phyloP scores from a whole-genome alignment of 1,140 invertebrate genomes.

The Alviniconcha marisindica region DNA sequence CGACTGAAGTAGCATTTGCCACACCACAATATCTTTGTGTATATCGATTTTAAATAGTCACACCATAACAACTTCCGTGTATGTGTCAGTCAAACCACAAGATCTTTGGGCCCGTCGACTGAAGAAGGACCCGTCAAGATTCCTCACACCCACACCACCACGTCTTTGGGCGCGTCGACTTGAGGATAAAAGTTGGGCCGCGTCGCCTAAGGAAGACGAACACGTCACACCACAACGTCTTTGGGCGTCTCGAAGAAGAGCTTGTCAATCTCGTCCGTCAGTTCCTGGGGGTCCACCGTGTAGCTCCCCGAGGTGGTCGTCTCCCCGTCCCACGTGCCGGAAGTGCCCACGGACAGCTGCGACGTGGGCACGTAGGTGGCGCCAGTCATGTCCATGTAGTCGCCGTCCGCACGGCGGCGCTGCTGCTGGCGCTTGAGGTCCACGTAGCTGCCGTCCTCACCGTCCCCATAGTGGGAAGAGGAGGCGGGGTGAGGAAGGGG shows the following conservation, averaged over 20 bases:
- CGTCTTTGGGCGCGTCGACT: too few relatives aligned
- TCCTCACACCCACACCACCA: too few relatives aligned
- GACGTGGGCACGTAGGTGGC: slow-evolving; percentile 34
- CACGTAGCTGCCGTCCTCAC: slow-evolving; percentile 30
- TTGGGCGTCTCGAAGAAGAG: slow-evolving; percentile 54
- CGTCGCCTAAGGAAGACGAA: too few relatives aligned
- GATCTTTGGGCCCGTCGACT: too few relatives aligned
- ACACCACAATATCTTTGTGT: too few relatives aligned
- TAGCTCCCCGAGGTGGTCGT: slow-evolving; percentile 72
- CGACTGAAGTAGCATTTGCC: too few relatives aligned
- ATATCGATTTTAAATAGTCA: too few relatives aligned
- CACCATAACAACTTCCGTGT: too few relatives aligned
- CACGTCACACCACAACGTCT: slow-evolving; percentile 48
- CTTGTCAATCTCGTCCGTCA: slow-evolving; percentile 63
- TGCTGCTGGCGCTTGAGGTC: slow-evolving; percentile 34
- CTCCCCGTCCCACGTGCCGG: slow-evolving; percentile 53
- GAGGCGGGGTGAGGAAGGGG: slow-evolving; percentile 14
- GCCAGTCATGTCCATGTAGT: slow-evolving; percentile 50
- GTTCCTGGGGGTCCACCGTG: slow-evolving; percentile 62
- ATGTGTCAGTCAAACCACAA: too few relatives aligned
- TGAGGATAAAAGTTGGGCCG: too few relatives aligned
- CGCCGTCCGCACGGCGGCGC: neutral
- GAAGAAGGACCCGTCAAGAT: too few relatives aligned
- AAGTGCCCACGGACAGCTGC: slow-evolving; percentile 22
- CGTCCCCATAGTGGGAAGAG: neutral